These are phyloP conservation scores for Brienomyrus longianalis DNA, from an alignment of 2,113 vertebrate genomes.

Conservation along the genomic window DNA sequence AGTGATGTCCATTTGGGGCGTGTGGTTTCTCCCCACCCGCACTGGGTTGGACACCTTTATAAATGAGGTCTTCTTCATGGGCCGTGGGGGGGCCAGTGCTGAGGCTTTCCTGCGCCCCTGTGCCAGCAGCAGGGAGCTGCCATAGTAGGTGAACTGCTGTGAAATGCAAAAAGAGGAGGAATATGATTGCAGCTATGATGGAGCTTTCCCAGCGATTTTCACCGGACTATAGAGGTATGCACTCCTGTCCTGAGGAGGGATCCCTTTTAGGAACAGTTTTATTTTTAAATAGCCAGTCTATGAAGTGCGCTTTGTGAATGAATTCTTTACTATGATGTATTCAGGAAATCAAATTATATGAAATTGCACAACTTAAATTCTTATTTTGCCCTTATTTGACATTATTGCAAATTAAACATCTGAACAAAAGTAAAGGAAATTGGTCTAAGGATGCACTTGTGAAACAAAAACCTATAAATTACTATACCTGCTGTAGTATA, in stretches of 20 bases:
- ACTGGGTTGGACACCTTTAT: not conserved
- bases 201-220: not conserved
- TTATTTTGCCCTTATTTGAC: not conserved
- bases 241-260: not conserved
- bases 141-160: not conserved
- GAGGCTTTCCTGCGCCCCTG: not conserved
- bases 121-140: not conserved
- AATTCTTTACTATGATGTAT: not conserved
- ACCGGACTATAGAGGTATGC: not conserved
- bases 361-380: not conserved
- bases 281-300: not conserved
- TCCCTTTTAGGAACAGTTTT: not conserved
- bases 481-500: not conserved
- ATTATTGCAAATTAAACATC: conserved; percentile 1
- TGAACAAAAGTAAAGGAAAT: not conserved
- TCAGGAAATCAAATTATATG: not conserved
- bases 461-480: not conserved
- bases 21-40: not conserved
- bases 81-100: not conserved
- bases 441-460: not conserved
- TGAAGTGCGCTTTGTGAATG: not conserved
- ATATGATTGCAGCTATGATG: not conserved
- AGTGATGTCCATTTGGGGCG: not conserved
- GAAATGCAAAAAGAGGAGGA: not conserved
- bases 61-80: not conserved